Conservation (phyloP, 2,113 vertebrate genomes). For the Paedocypris sp. region DNA sequence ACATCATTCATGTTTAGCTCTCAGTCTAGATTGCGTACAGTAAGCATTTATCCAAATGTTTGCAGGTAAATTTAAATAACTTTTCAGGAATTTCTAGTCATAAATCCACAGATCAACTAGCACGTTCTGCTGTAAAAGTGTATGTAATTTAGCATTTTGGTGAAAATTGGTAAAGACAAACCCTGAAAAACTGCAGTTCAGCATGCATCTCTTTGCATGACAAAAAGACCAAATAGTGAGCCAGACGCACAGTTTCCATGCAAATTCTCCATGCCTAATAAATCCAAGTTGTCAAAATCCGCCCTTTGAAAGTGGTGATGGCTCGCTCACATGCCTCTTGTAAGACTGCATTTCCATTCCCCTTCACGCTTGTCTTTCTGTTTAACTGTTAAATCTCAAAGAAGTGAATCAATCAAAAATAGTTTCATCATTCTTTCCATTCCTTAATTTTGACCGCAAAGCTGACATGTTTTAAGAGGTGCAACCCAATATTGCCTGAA, state of each 20-base stretch:
- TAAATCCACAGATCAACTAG: too few relatives aligned
- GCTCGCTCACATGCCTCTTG: conserved; percentile 24
- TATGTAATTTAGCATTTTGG: too few relatives aligned
- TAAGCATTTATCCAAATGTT: too few relatives aligned
- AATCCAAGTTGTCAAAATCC: conserved; percentile 28
- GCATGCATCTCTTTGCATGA: conserved; percentile 6
- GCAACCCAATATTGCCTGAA: conserved; percentile 71
- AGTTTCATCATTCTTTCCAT: conserved; percentile 66
- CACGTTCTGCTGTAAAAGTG: too few relatives aligned
- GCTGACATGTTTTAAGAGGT: conserved; percentile 70
- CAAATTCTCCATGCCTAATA: conserved; percentile 38
- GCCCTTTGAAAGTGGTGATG: conserved; percentile 17
- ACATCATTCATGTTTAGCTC: too few relatives aligned
- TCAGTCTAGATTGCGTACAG: too few relatives aligned
- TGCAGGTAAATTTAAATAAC: too few relatives aligned
- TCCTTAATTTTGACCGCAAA: conserved; percentile 67
- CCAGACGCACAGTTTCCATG: conserved; percentile 22
- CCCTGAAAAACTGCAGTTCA: conserved; percentile 16
- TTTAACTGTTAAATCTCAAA: conserved; percentile 43
- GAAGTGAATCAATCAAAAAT: conserved; percentile 50
- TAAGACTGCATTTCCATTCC: conserved; percentile 20
- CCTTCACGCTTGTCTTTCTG: conserved; percentile 29
- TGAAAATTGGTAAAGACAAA: too few relatives aligned
- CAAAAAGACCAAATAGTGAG: conserved; percentile 17
- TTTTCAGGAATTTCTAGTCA: too few relatives aligned